Conservation (phyloP, 2,113 vertebrate species). For the Quiscalus mexicanus region DNA sequence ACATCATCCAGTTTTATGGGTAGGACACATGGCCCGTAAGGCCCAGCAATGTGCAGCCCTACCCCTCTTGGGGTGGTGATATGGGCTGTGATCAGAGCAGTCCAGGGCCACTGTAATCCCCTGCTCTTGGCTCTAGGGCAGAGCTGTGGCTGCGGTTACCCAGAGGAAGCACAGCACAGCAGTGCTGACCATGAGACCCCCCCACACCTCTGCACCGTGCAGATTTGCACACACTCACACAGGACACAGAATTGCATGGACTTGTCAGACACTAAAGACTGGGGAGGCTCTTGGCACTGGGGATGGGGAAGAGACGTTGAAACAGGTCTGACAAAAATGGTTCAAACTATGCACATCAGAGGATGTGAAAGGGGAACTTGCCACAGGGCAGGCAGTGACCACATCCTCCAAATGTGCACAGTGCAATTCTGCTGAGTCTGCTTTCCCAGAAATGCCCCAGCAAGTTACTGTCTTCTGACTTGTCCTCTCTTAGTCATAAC, state of each 20-base stretch:
- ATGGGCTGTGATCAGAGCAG: neutral
- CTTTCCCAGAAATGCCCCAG: neutral
- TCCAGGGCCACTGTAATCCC: neutral
- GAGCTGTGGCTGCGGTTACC: neutral
- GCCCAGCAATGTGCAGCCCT: neutral
- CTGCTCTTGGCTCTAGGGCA: neutral
- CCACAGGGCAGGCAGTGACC: neutral
- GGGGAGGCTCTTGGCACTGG: neutral
- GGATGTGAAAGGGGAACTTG: slow-evolving; percentile 27
- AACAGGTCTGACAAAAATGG: neutral
- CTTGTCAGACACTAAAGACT: neutral
- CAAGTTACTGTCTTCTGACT: neutral
- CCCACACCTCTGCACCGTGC: neutral
- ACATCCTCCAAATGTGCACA: neutral
- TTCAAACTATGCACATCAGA: neutral
- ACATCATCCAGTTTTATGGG: neutral
- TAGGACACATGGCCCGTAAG: neutral
- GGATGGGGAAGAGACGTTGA: neutral
- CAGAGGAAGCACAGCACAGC: neutral
- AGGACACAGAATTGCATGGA: neutral
- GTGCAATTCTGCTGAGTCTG: neutral
- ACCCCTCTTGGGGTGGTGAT: fast-evolving
- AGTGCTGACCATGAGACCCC: neutral
- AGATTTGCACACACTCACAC: too few relatives aligned
- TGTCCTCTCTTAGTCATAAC: neutral